phyloP scores from a whole-genome alignment of 2,113 vertebrate genomes.

The Microtus pennsylvanicus region DNA sequence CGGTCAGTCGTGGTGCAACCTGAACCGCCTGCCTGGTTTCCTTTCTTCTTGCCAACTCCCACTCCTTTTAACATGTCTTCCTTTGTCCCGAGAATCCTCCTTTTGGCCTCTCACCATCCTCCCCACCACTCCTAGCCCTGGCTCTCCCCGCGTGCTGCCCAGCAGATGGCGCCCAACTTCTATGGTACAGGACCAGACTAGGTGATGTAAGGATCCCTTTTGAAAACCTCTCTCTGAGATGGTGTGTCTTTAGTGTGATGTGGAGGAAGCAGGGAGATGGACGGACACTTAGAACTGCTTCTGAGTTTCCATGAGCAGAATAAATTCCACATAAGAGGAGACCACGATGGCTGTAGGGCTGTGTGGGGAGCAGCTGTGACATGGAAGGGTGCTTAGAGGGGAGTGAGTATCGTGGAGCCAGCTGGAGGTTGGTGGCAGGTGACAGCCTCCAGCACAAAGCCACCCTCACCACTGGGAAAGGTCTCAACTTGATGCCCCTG shows the following conservation, averaged over 20 bases:
- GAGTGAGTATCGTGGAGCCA: background rate
- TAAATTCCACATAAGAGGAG: accelerated
- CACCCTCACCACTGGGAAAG: background rate
- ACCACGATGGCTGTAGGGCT: background rate
- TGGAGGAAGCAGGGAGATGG: background rate
- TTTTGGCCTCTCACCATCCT: background rate
- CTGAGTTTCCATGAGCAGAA: background rate
- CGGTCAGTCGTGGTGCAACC: background rate
- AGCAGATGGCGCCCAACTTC: background rate
- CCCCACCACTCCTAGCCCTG: background rate
- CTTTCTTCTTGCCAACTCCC: background rate
- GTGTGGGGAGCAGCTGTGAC: background rate
- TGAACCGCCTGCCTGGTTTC: background rate
- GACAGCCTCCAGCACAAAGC: background rate
- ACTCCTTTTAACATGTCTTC: background rate
- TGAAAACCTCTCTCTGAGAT: background rate
- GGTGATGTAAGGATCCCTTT: accelerated
- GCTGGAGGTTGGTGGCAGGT: background rate
- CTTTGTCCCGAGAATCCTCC: background rate
- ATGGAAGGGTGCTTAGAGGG: background rate
- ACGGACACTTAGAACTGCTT: background rate
- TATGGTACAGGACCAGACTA: too few species aligned
- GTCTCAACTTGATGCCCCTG: background rate
- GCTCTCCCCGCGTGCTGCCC: background rate
- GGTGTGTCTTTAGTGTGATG: background rate